Base-by-base conservation (phyloP, 2,888 invertebrate species). In the Cactoblastis cactorum region DNA sequence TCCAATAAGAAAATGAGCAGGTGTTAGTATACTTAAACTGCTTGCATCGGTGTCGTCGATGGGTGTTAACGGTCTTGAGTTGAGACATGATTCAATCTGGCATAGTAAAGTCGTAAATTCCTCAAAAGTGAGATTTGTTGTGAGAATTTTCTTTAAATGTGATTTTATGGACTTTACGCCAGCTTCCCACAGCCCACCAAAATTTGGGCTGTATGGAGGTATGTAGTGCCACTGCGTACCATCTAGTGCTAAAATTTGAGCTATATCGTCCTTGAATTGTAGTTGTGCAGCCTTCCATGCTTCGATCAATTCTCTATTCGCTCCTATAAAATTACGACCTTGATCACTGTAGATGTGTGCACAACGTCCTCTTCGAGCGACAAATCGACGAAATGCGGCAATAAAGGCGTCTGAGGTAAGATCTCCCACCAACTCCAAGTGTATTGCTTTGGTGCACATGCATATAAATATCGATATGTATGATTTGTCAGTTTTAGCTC, bases 321-420 rank as follows among this genome's bases (percentile, higher is more conserved):
- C 55, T 5, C 56, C 53, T 1, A 46, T 43, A 19, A 58, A 58
- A 24, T 57, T 62, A 1, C 52, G 24, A 1, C 59, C 59, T 43
- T 54, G 53, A 46, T 60, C 59, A 50, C 57, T 57, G 52, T 53
- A 59, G n/a, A 5, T 56, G 18, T 33, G 53, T 43, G 57, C 43
- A 3, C 57, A 37, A 1, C 46, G 48, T 5, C 22, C 22, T 22
- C 22, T 22, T 22, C 22, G 3, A 3, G 22, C 22, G 3, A 22
- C 22, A 51, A 59, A 57, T 34, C 59, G 41, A 41, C 46, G 32
- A 12, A 59, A 59, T 0, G 57, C 58, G 1, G 45, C 57, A 6
- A 57, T 50, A 19, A 56, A 59, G 2, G 53, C 32, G 9, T 47
- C 50, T n/a, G 59, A 49, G 1, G 52, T 52, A 3, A 59, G 9